Conservation (phyloP, 2,113 vertebrate genomes). For the Proteles cristata region DNA sequence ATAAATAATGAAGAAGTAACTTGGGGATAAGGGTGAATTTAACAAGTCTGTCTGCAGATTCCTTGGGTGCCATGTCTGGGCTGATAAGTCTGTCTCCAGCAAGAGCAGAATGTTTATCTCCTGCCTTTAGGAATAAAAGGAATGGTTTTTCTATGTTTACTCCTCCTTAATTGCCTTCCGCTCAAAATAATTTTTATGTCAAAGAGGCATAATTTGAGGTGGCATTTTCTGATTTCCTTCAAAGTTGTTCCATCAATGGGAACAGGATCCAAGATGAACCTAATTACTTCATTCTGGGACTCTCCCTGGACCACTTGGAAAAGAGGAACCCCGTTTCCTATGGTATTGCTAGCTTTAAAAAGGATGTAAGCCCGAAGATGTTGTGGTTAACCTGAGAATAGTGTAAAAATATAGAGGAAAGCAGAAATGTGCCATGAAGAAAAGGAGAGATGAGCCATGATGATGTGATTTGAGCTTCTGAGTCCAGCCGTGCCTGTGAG, state of each 20-base stretch:
- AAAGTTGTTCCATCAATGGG: background rate
- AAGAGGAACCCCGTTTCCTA: background rate
- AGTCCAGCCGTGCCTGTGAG: background rate
- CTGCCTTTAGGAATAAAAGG: background rate
- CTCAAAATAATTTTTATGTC: slow-evolving; percentile 7
- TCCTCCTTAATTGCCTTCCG: background rate
- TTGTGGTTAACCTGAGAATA: background rate
- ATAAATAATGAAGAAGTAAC: background rate
- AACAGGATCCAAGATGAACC: background rate
- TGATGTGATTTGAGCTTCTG: background rate
- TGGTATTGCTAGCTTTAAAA: background rate
- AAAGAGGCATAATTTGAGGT: background rate
- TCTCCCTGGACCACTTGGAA: background rate
- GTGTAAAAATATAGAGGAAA: background rate
- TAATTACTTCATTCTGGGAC: background rate
- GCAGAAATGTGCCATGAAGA: background rate
- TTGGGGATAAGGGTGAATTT: background rate
- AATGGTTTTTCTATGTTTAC: background rate
- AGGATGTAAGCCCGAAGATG: background rate
- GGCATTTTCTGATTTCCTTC: background rate
- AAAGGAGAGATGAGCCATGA: background rate
- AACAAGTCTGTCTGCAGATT: background rate
- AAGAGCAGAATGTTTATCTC: background rate
- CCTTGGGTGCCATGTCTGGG: background rate
- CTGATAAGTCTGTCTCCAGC: background rate